Evolutionary conservation across 2,888 invertebrate genomes (phyloP), one percentile per base, ranked within the genome.

Genomic region (Thereva unica): DNA sequence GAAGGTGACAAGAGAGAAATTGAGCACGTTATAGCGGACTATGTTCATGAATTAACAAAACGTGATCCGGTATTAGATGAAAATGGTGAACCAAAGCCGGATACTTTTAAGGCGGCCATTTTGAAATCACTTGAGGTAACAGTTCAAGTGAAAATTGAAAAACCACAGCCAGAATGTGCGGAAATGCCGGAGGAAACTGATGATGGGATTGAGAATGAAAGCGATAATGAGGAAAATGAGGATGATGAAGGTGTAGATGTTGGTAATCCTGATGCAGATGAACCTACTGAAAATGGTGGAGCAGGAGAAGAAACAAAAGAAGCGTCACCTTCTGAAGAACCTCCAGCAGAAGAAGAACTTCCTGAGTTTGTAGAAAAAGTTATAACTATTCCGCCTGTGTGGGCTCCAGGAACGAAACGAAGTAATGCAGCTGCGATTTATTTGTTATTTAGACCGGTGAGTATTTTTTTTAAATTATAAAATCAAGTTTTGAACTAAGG

Each of bases 371-470:
- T 23, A 23, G 12, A 40, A 40, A 74, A 77, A 50, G 75, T 72
- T 0, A 69, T 78, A 4, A 74, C 72, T 3, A 74, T 86, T 9
- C 86, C 86, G 1, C 84, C 86, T 0, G 71, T 86, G 37, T 86
- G 83, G 78, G 82, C 85, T 55, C 85, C 87, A 0, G 78, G 75
- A 0, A 84, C 85, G 75, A 76, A 84, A 1, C 84, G 86, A 65
- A 83, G 85, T 57, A 79, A 86, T 64, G 86, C 86, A 0, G 83
- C 85, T 1, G 78, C 83, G 0, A 76, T 87, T 56, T 86, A 86
- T 68, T 74, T 85, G 0, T 80, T 85, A 69, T 86, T 86, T 71
- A 82, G 84, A 2, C 82, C 83, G 78, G 84, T 83, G 70, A 57
- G 57, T 50, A 23, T 23, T 23, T 23, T 23, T 23, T 23, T 23